These are phyloP conservation scores for Auanema freiburgensis DNA, from an alignment of 2,888 invertebrate genomes.

Conservation along the genomic window DNA sequence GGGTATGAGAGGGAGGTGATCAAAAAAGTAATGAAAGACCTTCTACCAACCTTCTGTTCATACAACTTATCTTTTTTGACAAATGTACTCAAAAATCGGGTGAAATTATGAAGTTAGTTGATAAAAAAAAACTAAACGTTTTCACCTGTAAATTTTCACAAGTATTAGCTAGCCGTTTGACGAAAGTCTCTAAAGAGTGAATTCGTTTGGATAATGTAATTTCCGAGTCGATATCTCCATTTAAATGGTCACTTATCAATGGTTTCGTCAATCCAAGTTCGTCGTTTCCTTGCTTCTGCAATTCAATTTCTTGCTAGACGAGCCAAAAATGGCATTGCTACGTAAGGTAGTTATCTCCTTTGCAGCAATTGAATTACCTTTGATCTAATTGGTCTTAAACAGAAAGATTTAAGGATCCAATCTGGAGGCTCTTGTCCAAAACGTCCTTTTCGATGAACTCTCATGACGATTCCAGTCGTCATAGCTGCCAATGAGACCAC, in stretches of 20 bases:
- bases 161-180: constrained; percentile 35
- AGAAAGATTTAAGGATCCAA: constrained; percentile 44
- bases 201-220: constrained; percentile 22
- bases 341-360: no score
- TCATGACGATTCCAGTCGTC: constrained; percentile 56
- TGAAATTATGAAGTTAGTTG: neutral
- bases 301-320: neutral
- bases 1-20: no score
- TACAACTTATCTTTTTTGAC: constrained; percentile 1
- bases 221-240: constrained; percentile 23
- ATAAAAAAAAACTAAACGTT: neutral
- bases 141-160: constrained; percentile 46
- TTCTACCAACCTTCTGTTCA: neutral
- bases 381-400: constrained; percentile 29
- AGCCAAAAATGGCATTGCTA: no score
- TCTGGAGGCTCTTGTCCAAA: constrained; percentile 50
- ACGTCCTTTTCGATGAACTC: constrained; percentile 51
- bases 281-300: constrained; percentile 23
- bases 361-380: constrained; percentile 4
- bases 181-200: constrained; percentile 38
- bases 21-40: neutral
- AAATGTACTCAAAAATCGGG: neutral
- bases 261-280: no score
- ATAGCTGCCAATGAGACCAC: constrained; percentile 55
- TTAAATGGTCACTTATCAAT: constrained; percentile 2